Evolutionary conservation across 2,797 vertebrate species (phyloP).

Genomic region (Lutjanus argentimaculatus): DNA sequence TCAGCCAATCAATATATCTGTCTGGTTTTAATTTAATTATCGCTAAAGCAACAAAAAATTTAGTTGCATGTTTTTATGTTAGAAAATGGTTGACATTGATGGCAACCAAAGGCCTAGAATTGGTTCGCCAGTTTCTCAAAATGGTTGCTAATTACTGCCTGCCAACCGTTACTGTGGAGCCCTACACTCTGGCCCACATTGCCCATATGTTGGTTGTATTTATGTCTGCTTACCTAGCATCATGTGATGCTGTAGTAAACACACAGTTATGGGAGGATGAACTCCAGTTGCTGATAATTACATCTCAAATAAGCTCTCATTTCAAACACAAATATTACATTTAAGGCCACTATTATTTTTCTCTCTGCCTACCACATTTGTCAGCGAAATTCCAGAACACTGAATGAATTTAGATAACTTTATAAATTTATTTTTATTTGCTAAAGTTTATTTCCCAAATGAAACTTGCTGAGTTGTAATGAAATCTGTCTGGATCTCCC

Average conservation of each 20-base stretch:
- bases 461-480: neutral
- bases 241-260: slow-evolving; percentile 29
- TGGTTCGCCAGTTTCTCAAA: no score
- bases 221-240: slow-evolving; percentile 37
- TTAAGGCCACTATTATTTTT: neutral
- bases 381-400: neutral
- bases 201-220: slow-evolving; percentile 39
- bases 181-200: slow-evolving; percentile 31
- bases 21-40: no score
- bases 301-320: neutral
- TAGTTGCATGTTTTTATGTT: no score
- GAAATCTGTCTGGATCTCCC: neutral
- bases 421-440: neutral
- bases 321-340: slow-evolving; percentile 16
- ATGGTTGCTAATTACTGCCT: no score
- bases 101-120: no score
- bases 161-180: no score
- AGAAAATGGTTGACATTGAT: no score
- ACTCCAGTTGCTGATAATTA: slow-evolving; percentile 12
- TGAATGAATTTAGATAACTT: neutral
- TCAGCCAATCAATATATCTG: no score
- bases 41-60: no score
- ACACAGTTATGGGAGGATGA: slow-evolving; percentile 25
- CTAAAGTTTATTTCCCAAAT: neutral
- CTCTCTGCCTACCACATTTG: neutral